Evolutionary conservation across 2,797 vertebrate genomes (phyloP).

Genomic region (Pangasius mekongensis): DNA sequence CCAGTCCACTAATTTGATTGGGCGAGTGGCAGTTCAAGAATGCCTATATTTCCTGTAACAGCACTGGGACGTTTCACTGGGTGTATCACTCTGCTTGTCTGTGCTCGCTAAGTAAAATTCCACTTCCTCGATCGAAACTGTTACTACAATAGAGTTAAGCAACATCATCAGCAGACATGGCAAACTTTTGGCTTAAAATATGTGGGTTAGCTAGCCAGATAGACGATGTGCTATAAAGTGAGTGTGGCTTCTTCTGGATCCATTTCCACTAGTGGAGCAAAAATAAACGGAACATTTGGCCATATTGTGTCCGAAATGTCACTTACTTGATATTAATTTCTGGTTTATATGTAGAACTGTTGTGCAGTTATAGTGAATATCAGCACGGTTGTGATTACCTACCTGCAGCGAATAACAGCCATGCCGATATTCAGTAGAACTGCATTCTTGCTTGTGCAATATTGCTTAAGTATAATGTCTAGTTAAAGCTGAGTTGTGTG

Average conservation of each 20-base stretch:
- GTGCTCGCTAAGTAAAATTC: not conserved
- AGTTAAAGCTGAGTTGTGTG: not conserved
- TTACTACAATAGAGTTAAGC: not conserved
- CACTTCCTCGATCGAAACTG: not conserved
- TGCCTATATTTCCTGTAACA: not conserved
- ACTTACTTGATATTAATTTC: no score
- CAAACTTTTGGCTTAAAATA: not conserved
- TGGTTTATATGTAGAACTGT: not conserved
- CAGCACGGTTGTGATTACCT: no score
- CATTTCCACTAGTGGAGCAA: not conserved
- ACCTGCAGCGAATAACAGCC: not conserved
- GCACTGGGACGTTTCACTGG: not conserved
- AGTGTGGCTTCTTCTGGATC: not conserved
- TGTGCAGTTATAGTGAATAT: not conserved
- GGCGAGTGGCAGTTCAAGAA: not conserved
- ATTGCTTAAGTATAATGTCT: not conserved
- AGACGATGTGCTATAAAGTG: not conserved
- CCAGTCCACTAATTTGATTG: not conserved
- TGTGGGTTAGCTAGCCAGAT: not conserved
- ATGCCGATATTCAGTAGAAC: not conserved
- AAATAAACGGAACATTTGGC: not conserved
- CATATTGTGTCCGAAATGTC: not conserved
- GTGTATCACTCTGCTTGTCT: not conserved
- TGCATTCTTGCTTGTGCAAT: not conserved
- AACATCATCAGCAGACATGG: not conserved